A percentile compares a stretch with the other conserved stretches of the same genome.
Evolutionary conservation across 2,113 vertebrate species (phyloP).

Genomic region (Pteronura brasiliensis): DNA sequence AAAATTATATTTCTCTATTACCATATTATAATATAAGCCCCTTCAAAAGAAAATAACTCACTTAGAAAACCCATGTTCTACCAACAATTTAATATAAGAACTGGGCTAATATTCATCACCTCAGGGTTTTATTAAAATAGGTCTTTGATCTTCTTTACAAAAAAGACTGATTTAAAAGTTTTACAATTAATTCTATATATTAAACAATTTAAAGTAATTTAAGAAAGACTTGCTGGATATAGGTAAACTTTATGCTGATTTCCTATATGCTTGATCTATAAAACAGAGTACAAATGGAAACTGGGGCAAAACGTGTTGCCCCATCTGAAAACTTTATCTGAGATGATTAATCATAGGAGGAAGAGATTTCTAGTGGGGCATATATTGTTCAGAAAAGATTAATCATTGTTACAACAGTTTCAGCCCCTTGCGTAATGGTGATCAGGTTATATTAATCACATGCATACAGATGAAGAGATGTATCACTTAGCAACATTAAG

Average conservation of each 20-base stretch:
- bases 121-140: conserved; percentile 71
- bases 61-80: conserved; percentile 65
- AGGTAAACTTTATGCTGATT: conserved; percentile 77
- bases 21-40: conserved; percentile 59
- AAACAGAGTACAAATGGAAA: conserved; percentile 61
- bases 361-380: conserved; percentile 79
- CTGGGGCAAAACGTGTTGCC: conserved; percentile 67
- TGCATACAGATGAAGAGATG: conserved; percentile 80
- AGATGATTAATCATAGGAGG: conserved; percentile 82
- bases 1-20: conserved; percentile 29
- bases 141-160: conserved; percentile 79
- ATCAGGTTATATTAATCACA: conserved; percentile 83
- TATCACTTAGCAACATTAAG: conserved; percentile 78
- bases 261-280: conserved; percentile 68
- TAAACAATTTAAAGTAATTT: conserved; percentile 83
- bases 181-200: conserved; percentile 80
- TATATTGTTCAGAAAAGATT: conserved; percentile 82
- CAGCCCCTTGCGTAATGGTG: conserved; percentile 78
- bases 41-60: conserved; percentile 53
- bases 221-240: conserved; percentile 78
- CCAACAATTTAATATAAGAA: conserved; percentile 64
- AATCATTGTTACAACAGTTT: conserved; percentile 79
- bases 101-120: conserved; percentile 76
- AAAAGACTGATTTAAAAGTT: conserved; percentile 72
- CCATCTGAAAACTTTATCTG: conserved; percentile 77